Evolutionary conservation across 30 jellyfish, hydroid and myxozoan genomes (phyloP).

Genomic region (Aurelia coerulea): DNA sequence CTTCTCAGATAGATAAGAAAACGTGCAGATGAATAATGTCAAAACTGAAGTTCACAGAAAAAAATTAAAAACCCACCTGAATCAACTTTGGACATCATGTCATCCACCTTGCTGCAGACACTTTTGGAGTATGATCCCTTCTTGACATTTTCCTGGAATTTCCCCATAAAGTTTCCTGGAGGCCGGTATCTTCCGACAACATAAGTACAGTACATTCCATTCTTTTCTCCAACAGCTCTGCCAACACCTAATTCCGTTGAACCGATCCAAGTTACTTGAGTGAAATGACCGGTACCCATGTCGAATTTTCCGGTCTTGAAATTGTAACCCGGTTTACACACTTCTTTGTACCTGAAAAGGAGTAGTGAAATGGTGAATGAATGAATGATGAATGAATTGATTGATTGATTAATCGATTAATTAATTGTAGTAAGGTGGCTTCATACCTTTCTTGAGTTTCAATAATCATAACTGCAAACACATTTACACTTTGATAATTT

Average conservation of each 20-base stretch:
- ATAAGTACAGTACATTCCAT: slow-evolving; percentile 73
- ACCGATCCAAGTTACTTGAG: slow-evolving; percentile 84
- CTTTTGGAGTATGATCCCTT: slow-evolving; percentile 51
- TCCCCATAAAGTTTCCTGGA: slow-evolving; percentile 71
- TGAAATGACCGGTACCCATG: slow-evolving; percentile 86
- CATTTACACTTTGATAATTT: too few relatives aligned
- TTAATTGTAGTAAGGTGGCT: too few relatives aligned
- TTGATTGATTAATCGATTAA: too few relatives aligned
- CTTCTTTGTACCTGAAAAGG: slow-evolving; percentile 80
- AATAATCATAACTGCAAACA: too few relatives aligned
- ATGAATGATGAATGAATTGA: too few relatives aligned
- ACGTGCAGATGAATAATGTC: too few relatives aligned
- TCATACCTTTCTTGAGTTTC: too few relatives aligned
- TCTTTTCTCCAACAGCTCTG: slow-evolving; percentile 23
- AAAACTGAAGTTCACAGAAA: too few relatives aligned
- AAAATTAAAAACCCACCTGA: not conserved
- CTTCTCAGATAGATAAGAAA: too few relatives aligned
- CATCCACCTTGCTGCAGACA: slow-evolving; percentile 27
- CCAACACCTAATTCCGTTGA: slow-evolving; percentile 79
- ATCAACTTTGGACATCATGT: slow-evolving; percentile 22
- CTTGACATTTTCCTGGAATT: slow-evolving; percentile 55
- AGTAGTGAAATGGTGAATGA: not conserved
- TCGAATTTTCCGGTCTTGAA: slow-evolving; percentile 51
- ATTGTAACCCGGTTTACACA: slow-evolving; percentile 79
- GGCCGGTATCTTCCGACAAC: slow-evolving; percentile 86